Conservation (phyloP, 2,113 vertebrate species). For the Anthoscopus minutus region DNA sequence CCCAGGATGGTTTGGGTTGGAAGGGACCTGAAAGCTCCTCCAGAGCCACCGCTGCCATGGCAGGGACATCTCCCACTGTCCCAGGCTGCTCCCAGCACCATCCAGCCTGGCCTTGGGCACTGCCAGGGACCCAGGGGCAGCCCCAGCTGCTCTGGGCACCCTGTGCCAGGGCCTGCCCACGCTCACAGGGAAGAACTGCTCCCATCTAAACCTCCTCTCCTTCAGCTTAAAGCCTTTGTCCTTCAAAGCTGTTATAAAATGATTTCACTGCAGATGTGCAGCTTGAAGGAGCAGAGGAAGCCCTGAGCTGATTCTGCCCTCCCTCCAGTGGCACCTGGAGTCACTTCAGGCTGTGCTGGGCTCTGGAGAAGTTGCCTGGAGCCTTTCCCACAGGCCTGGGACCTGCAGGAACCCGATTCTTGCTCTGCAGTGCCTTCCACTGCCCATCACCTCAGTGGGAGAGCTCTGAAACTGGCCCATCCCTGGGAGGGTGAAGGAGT, state of each 20-base stretch:
- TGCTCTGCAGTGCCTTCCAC: neutral
- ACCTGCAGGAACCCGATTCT: neutral
- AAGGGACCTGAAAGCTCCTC: fast-evolving
- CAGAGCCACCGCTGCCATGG: no score
- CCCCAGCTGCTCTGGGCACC: neutral
- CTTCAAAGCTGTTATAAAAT: neutral
- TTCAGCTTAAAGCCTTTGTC: neutral
- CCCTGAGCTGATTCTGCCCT: neutral
- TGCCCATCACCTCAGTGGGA: fast-evolving
- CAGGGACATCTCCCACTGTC: neutral
- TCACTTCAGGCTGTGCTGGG: neutral
- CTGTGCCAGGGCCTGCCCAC: neutral
- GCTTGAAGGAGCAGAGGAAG: neutral
- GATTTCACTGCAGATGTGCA: neutral
- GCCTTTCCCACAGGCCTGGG: neutral
- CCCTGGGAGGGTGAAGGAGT: neutral
- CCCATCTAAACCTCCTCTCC: neutral
- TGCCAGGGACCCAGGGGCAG: neutral
- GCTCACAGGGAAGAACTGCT: neutral
- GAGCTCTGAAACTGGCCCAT: neutral
- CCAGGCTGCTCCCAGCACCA: neutral
- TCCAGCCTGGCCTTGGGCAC: neutral
- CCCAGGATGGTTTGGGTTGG: neutral
- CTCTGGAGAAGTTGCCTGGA: neutral
- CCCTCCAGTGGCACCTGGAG: fast-evolving